phyloP scores from a whole-genome alignment of 1,140 invertebrate species.

The Eurosta solidaginis region DNA sequence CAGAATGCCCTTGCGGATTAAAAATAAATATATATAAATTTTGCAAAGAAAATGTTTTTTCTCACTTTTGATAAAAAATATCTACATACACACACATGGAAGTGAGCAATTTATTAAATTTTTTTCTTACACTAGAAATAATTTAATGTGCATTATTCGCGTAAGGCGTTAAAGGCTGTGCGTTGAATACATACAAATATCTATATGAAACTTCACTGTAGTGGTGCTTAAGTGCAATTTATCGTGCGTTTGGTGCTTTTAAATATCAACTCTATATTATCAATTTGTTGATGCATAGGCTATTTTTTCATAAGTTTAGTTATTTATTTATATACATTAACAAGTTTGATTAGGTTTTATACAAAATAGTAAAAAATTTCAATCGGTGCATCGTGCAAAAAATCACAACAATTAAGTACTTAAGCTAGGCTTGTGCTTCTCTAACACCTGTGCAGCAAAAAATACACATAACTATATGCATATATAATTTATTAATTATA shows the following conservation, averaged over 20 bases:
- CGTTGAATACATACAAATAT: too few relatives aligned
- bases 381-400: constrained; percentile 13
- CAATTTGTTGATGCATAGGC: not conserved
- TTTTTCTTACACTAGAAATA: too few relatives aligned
- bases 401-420: constrained; percentile 24
- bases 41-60: too few relatives aligned
- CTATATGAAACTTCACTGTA: constrained; percentile 20
- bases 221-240: not conserved
- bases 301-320: constrained; percentile 16
- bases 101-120: too few relatives aligned
- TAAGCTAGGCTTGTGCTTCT: not conserved
- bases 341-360: too few relatives aligned
- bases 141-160: not conserved
- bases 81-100: too few relatives aligned
- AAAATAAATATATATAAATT: too few relatives aligned
- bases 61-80: too few relatives aligned
- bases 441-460: not conserved
- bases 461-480: not conserved
- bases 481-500: not conserved
- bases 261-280: not conserved
- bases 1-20: too few relatives aligned
- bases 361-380: not conserved
- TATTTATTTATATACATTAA: not conserved
- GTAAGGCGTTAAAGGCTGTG: constrained; percentile 10
- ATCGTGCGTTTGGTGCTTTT: constrained; percentile 12